These are phyloP conservation scores for Antennarius striatus DNA, from an alignment of 2,113 vertebrate species.

Conservation along the genomic window DNA sequence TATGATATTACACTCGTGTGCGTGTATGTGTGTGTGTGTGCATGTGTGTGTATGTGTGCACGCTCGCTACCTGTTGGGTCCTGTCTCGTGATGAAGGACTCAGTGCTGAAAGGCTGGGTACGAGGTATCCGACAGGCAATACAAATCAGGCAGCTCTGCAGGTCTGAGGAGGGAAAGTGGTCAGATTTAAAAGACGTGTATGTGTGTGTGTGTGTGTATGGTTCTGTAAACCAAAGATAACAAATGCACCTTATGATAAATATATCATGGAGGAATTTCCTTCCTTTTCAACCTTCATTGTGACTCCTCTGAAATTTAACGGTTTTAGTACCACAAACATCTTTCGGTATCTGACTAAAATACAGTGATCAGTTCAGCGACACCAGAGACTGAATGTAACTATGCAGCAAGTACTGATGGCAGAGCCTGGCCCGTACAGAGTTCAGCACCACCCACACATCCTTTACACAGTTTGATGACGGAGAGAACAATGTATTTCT, in stretches of 20 bases:
- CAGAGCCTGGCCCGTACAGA: no score
- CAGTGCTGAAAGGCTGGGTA: conserved; percentile 80
- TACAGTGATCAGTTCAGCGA: no score
- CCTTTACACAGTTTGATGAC: no score
- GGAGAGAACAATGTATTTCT: neutral
- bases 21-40: conserved; percentile 3
- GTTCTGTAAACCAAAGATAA: neutral
- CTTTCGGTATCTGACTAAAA: no score
- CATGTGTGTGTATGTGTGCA: conserved; percentile 19
- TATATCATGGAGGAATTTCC: no score
- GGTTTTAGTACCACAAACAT: no score
- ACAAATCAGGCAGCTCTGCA: conserved; percentile 94
- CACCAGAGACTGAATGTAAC: no score
- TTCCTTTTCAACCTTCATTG: no score
- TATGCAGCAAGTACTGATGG: no score
- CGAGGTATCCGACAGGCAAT: conserved; percentile 89
- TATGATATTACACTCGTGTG: neutral
- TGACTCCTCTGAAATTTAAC: no score
- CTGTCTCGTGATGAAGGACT: conserved; percentile 96
- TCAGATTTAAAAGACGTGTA: neutral
- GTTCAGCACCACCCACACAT: no score
- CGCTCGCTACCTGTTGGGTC: conserved; percentile 89
- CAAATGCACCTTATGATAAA: no score
- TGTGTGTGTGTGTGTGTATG: neutral
- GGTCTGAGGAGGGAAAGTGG: conserved; percentile 75